Evolutionary conservation across 1,140 invertebrate genomes (phyloP).

Genomic region (Pogonognathellus flavescens): DNA sequence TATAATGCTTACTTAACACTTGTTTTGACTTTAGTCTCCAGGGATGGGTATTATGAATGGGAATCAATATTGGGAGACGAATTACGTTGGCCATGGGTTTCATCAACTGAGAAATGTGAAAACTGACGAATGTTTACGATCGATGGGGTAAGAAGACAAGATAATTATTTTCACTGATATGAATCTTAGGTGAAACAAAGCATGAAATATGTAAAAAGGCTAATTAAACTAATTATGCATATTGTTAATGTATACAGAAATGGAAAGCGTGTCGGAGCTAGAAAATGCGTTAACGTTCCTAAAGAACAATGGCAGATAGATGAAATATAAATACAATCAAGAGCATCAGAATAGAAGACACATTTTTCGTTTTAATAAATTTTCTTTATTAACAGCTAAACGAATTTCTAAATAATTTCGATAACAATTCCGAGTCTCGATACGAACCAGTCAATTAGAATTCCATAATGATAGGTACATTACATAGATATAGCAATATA

Average conservation of each 20-base stretch:
- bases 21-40: background rate
- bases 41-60: background rate
- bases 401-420: too few species aligned
- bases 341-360: too few species aligned
- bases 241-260: background rate
- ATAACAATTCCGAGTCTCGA: too few species aligned
- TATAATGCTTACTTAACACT: too few species aligned
- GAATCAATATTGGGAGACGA: background rate
- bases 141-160: slow-evolving; percentile 18
- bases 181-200: background rate
- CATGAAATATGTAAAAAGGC: background rate
- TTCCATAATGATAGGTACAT: too few species aligned
- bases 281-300: slow-evolving; percentile 4
- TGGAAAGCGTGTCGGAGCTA: slow-evolving; percentile 5
- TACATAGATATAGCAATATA: too few species aligned
- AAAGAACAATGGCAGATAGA: slow-evolving; percentile 40
- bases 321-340: background rate
- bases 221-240: too few species aligned
- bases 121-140: slow-evolving; percentile 11
- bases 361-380: background rate
- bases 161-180: too few species aligned
- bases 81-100: slow-evolving; percentile 43
- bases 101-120: slow-evolving; percentile 28
- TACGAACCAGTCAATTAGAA: too few species aligned
- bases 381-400: background rate